phyloP scores from a whole-genome alignment of 2,888 invertebrate species.

The Phyto melanocephala region DNA sequence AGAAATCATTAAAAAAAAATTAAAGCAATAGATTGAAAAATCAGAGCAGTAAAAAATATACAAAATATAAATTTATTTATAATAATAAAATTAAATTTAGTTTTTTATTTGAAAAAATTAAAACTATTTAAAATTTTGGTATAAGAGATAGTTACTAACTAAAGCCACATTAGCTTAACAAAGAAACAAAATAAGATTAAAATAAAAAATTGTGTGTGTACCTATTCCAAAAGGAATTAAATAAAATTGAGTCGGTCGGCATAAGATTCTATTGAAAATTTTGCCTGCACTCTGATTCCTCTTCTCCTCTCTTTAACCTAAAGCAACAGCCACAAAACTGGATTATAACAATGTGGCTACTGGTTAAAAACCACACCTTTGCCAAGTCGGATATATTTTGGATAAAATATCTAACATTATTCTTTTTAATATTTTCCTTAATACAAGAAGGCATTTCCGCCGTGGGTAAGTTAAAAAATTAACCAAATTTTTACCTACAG shows the following conservation, averaged over 20 bases:
- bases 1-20: slow-evolving; percentile 30
- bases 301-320: slow-evolving; percentile 40
- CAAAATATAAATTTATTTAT: neutral
- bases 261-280: slow-evolving; percentile 23
- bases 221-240: slow-evolving; percentile 36
- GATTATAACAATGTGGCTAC: slow-evolving; percentile 73
- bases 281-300: slow-evolving; percentile 42
- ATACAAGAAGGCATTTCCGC: slow-evolving; percentile 57
- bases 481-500: neutral
- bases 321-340: slow-evolving; percentile 68
- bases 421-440: slow-evolving; percentile 62
- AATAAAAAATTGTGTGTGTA: neutral
- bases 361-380: slow-evolving; percentile 73
- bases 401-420: slow-evolving; percentile 70
- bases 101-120: neutral
- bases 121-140: neutral
- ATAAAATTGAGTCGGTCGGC: slow-evolving; percentile 2
- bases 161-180: slow-evolving; percentile 47
- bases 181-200: slow-evolving; percentile 24
- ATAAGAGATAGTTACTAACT: slow-evolving; percentile 18
- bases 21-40: slow-evolving; percentile 39
- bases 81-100: neutral
- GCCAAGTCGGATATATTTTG: slow-evolving; percentile 75
- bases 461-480: slow-evolving; percentile 61
- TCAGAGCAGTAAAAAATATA: neutral